Evolutionary conservation across 2,888 invertebrate genomes (phyloP).

Genomic region (Drosophila algonquin): DNA sequence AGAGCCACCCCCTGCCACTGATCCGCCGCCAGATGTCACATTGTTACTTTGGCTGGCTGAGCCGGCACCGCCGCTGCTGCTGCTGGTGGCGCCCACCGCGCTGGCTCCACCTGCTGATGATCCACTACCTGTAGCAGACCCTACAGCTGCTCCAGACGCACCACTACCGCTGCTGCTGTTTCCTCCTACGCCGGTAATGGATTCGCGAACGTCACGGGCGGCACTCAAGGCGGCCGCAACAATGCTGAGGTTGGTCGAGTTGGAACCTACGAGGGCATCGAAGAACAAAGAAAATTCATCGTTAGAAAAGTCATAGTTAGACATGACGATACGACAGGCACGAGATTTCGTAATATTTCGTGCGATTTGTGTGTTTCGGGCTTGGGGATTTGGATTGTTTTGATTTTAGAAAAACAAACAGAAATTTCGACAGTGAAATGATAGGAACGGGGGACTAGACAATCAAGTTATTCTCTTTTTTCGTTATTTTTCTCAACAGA

Average conservation of each 20-base stretch:
- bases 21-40: constrained; percentile 25
- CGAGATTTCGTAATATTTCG: no score
- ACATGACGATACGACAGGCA: constrained; percentile 14
- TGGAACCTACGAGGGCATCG: constrained; percentile 48
- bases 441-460: constrained; percentile 7
- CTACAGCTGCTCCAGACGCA: constrained; percentile 36
- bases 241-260: constrained; percentile 68
- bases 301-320: constrained; percentile 29
- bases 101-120: constrained; percentile 44
- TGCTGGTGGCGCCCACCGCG: constrained; percentile 71
- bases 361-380: not conserved
- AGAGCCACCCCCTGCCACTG: constrained; percentile 24
- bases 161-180: constrained; percentile 19
- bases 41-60: constrained; percentile 48
- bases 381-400: constrained; percentile 1
- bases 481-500: not conserved
- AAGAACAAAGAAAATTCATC: constrained; percentile 22
- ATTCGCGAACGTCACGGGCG: constrained; percentile 48
- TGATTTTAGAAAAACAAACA: constrained; percentile 16
- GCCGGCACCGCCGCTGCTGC: constrained; percentile 51
- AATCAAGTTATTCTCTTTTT: constrained; percentile 10
- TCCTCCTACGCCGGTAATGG: constrained; percentile 26
- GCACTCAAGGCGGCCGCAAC: constrained; percentile 76
- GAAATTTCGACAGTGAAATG: constrained; percentile 19
- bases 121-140: constrained; percentile 20